phyloP scores from a whole-genome alignment of 2,888 invertebrate species.

The Phaonia tiefii region DNA sequence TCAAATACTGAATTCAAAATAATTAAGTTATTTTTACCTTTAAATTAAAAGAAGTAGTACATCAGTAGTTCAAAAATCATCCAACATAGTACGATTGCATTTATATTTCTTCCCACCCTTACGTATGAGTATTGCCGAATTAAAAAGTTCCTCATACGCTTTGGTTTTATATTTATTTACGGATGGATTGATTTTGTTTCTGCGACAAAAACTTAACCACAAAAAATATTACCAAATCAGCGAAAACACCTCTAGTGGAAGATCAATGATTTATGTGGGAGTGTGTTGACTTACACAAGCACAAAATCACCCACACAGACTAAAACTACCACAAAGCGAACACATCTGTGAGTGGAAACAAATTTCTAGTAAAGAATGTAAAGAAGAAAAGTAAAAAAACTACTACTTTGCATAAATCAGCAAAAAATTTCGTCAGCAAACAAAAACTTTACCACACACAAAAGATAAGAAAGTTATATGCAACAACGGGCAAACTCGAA shows the following conservation, averaged over 20 bases:
- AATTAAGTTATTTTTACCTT: too few species aligned
- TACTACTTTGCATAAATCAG: slow-evolving; percentile 57
- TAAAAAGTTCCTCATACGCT: slow-evolving; percentile 54
- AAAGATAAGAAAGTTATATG: slow-evolving; percentile 34
- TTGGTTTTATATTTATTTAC: neutral
- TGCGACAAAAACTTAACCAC: slow-evolving; percentile 32
- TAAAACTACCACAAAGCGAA: neutral
- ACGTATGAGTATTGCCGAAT: slow-evolving; percentile 3
- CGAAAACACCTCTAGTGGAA: slow-evolving; percentile 62
- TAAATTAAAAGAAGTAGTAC: too few species aligned
- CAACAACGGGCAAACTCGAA: neutral
- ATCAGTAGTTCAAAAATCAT: too few species aligned
- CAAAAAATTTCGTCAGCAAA: slow-evolving; percentile 39
- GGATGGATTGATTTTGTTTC: slow-evolving; percentile 2
- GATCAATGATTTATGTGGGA: slow-evolving; percentile 58
- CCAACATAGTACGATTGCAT: too few species aligned
- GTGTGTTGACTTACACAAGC: slow-evolving; percentile 19
- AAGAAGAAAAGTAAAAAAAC: slow-evolving; percentile 16
- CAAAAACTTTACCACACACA: slow-evolving; percentile 6
- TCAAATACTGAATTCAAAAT: too few species aligned
- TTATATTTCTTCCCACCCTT: neutral
- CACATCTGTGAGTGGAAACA: slow-evolving; percentile 12
- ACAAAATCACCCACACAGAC: too few species aligned
- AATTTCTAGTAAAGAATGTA: slow-evolving; percentile 33
- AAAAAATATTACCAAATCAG: slow-evolving; percentile 60